Conservation (phyloP, 2,113 vertebrate genomes). For the Tragelaphus strepsiceros region DNA sequence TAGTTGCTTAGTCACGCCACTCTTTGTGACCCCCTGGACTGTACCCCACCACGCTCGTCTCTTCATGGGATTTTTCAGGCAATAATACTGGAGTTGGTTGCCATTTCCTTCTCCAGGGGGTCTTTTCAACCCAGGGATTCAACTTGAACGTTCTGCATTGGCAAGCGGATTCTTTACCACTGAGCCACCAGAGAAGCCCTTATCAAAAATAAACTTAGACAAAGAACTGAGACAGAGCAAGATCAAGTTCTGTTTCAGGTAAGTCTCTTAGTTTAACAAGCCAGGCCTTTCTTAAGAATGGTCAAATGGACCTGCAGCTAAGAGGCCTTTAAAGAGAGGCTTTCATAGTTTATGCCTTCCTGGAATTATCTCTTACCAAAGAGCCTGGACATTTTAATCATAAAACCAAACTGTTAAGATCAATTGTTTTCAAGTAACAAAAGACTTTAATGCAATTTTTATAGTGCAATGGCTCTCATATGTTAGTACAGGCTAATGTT, state of each 20-base stretch:
- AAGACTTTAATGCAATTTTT: constrained; percentile 45
- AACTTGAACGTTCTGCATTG: not conserved
- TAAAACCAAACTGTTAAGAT: constrained; percentile 48
- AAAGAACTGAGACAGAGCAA: not conserved
- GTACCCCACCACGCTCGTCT: not conserved
- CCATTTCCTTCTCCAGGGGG: not conserved
- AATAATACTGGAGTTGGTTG: not conserved
- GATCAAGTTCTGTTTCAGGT: not conserved
- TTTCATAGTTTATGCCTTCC: constrained; percentile 33
- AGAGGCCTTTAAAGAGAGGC: not conserved
- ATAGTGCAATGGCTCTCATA: not conserved
- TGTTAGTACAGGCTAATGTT: constrained; percentile 20
- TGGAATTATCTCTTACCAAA: not conserved
- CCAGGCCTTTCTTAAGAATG: not conserved
- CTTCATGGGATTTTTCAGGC: not conserved
- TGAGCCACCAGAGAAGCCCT: not conserved
- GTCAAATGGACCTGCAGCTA: not conserved
- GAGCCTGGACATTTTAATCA: constrained; percentile 30
- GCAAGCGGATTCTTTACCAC: not conserved
- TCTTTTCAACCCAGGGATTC: not conserved
- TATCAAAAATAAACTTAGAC: not conserved
- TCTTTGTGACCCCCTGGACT: not conserved
- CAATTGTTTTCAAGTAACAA: constrained; percentile 52
- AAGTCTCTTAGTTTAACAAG: not conserved
- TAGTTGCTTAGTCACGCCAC: not conserved